These are phyloP conservation scores for Slavum lentiscoides DNA, from an alignment of 2,888 invertebrate species.

Conservation along the genomic window DNA sequence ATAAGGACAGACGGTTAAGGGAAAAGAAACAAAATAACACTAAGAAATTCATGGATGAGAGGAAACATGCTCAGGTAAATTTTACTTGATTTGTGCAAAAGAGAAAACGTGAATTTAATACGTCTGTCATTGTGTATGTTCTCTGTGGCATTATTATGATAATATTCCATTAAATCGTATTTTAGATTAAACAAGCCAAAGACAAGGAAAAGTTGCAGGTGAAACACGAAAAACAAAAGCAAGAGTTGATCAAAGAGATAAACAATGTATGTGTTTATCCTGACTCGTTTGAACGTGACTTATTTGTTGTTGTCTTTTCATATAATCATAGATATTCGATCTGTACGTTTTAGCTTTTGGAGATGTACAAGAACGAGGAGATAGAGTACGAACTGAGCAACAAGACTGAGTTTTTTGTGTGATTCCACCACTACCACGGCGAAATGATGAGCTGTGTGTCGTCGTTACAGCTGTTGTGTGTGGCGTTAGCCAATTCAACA, in stretches of 20 bases:
- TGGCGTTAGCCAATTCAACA: neutral
- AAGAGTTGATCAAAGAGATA: constrained; percentile 84
- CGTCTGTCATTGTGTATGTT: neutral
- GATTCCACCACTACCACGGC: constrained; percentile 59
- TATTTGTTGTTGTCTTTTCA: constrained; percentile 37
- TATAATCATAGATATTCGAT: constrained; percentile 51
- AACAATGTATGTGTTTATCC: constrained; percentile 70
- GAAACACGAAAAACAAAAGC: constrained; percentile 88
- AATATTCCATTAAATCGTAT: constrained; percentile 53
- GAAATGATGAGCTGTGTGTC: neutral
- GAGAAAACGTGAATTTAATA: neutral
- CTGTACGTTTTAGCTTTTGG: constrained; percentile 72
- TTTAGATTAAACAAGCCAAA: constrained; percentile 81
- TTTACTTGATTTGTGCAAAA: neutral
- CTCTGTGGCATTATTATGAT: neutral
- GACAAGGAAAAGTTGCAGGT: constrained; percentile 90
- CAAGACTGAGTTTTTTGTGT: constrained; percentile 89
- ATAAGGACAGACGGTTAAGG: constrained; percentile 88
- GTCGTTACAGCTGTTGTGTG: neutral
- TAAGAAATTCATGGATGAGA: constrained; percentile 95
- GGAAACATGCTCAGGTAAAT: constrained; percentile 67
- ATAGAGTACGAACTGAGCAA: constrained; percentile 85
- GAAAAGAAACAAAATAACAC: constrained; percentile 98
- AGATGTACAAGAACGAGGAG: constrained; percentile 92
- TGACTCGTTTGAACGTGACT: constrained; percentile 54